phyloP scores from a whole-genome alignment of 2,888 invertebrate genomes.

The Scaptomyza tumidula region DNA sequence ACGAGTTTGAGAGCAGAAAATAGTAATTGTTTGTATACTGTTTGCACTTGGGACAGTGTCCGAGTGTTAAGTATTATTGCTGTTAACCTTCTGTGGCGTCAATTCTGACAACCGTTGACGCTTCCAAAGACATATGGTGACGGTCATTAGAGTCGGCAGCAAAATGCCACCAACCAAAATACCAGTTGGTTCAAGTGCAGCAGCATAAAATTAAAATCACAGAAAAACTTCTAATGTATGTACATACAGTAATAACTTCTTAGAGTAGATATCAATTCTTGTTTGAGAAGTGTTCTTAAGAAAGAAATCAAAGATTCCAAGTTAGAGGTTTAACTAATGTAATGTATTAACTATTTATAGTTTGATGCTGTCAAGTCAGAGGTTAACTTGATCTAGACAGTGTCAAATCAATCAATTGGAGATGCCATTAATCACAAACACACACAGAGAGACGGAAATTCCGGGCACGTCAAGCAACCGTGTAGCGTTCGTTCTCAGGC shows the following conservation, averaged over 20 bases:
- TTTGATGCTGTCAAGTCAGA: conserved; percentile 4
- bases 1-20: conserved; percentile 7
- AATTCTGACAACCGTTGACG: conserved; percentile 62
- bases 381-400: conserved; percentile 30
- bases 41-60: conserved; percentile 46
- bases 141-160: conserved; percentile 55
- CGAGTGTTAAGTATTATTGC: conserved; percentile 12
- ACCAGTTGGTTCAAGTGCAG: conserved; percentile 77
- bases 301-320: background rate
- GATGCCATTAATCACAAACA: conserved; percentile 54
- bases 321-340: background rate
- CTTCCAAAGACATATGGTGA: conserved; percentile 50
- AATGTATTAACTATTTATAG: background rate
- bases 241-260: conserved; percentile 2
- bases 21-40: conserved; percentile 5
- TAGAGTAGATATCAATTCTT: background rate
- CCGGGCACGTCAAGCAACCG: conserved; percentile 52
- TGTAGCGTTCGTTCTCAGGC: conserved; percentile 55
- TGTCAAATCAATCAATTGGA: conserved; percentile 66
- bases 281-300: background rate
- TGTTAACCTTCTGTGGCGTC: conserved; percentile 64
- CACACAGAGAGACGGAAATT: conserved; percentile 57
- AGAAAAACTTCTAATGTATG: background rate
- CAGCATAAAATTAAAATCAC: conserved; percentile 3
- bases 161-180: conserved; percentile 56